Evolutionary conservation across 2,888 invertebrate genomes (phyloP), one percentile per base, ranked within the genome.

Genomic region (Melieria picta): DNA sequence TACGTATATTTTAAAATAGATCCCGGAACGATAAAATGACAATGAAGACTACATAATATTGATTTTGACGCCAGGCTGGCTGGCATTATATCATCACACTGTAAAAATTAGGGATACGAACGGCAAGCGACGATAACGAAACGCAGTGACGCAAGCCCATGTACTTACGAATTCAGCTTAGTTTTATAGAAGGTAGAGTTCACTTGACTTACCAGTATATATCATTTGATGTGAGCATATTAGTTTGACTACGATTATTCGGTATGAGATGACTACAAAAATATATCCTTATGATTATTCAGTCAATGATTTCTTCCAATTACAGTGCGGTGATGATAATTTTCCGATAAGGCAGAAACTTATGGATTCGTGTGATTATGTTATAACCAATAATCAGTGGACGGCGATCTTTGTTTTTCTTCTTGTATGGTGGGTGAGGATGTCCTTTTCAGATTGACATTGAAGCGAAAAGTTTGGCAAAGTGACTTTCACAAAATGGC

Each of bases 191-290:
- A 43, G 45, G 46, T 65, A 42, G 62, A 48, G 58, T 3, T 11
- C 16, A 48, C 43, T 48, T 16, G 57, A 82, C 83, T 83, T 80
- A 83, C 83, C 83, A 83, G 79, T 83, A 83, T 75, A 83, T 82
- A 79, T 83, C 83, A 77, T 83, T 83, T 74, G 83, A 83, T 77
- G 84, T 83, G 80, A 83, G 81, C 83, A 83, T 83, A 79, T 81
- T 82, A 60, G 7, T 7, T 16, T 43, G 60, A 60, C 30, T 30
- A 30, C 30, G 30, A 30, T 30, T 30, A 30, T 30, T 30, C 30
- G 52, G 7, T n/a, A 52, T 5, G 52, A 52, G 13, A 5, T 52
- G 52, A n/a, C 52, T n/a, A n/a, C 11, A 52, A 52, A 52, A 52
- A 52, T 52, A 52, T 52, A 52, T 52, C 11, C 13, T 9, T 7